Evolutionary conservation across 2,113 vertebrate genomes (phyloP), one percentile per base, ranked within the genome.

Genomic region (Catharus bicknelli): DNA sequence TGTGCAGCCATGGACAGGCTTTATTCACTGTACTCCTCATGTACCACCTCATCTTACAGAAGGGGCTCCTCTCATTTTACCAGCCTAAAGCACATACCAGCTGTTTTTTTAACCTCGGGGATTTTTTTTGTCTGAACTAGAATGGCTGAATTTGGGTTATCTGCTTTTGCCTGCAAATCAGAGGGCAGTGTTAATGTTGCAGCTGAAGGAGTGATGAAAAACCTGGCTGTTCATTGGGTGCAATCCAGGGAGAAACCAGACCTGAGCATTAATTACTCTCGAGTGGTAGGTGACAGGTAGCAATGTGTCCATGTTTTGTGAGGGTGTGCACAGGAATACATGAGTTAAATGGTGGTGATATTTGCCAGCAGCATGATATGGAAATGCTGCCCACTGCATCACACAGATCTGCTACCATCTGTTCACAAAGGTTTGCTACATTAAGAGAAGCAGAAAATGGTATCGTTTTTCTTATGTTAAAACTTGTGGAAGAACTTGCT

Each of bases 351-450:
- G 64, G 8, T 75, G 64, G 51, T 75, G 79, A 7, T 76, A 66
- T 63, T 88, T 96, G 88, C 93, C 86, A 90, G 92, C 62, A 94
- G 90, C 6, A 1, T 79, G 93, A 66, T 88, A 91, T 88, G 94
- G 83, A 95, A 84, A 86, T 86, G 50, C 92, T 95, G 92, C 95
- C 95, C 88, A 96, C 93, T 95, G 77, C 73, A 84, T 93, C 90
- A 48, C 77, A 55, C 70, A 55, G 43, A 93, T 79, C 63, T 90
- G 51, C 75, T 78, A 2, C 95, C 95, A 95, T 96, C 96, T 96
- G 96, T 92, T 96, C 80, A 45, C 54, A 76, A 70, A 83, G 63
- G 53, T 34, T 91, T 88, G 86, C 66, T 84, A 50, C 47, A 21
- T 25, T 73, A 47, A 62, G 83, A 76, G 51, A 47, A 73, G 29